Base-by-base conservation (phyloP, 37 sponge, comb jelly and placozoan species). In the Beroe forskalii region DNA sequence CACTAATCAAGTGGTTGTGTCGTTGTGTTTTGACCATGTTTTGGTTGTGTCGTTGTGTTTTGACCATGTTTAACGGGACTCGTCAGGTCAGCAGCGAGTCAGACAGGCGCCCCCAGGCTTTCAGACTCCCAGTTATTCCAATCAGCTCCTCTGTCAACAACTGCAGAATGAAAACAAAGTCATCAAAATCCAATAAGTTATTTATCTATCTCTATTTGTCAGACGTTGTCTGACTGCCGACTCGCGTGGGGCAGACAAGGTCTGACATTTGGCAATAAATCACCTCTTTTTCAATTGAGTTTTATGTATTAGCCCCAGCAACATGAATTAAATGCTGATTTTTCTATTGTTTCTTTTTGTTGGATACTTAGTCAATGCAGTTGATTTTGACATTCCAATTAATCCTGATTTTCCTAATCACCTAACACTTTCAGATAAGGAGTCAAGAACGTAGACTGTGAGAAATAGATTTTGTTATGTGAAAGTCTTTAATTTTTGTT, bases 131-230 rank as follows among this genome's bases (percentile, higher is more conserved):
- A 80, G 40, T 38, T 38, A 80, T 44, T 35, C 86, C 22, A 80
- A 80, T 80, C 40, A 38, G 55, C 86, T 80, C 19, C 86, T 80
- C 31, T 80, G 86, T 38, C 86, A 80, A 25, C 86, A 80, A 48
- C 86, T 80, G 35, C 86, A 80, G 86, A 80, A 80, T 80, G 86
- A 80, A 24, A 35, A 80, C 40, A 80, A 80, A 44, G 86, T 80
- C 86, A 80, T 80, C 48, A 80, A 80, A 25, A 80, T 80, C 14
- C 86, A 80, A 48, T 80, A 31, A 80, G 86, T 80, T 42, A 22
- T 33, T 72, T 55, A 20, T 55, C n/a, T n/a, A n/a, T n/a, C n/a
- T n/a, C n/a, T n/a, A n/a, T n/a, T n/a, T n/a, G n/a, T n/a, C n/a
- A n/a, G n/a, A n/a, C n/a, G n/a, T n/a, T n/a, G n/a, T n/a, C n/a